Base-by-base conservation (phyloP, 2,888 invertebrate species). In the Coecobrya sp. region DNA sequence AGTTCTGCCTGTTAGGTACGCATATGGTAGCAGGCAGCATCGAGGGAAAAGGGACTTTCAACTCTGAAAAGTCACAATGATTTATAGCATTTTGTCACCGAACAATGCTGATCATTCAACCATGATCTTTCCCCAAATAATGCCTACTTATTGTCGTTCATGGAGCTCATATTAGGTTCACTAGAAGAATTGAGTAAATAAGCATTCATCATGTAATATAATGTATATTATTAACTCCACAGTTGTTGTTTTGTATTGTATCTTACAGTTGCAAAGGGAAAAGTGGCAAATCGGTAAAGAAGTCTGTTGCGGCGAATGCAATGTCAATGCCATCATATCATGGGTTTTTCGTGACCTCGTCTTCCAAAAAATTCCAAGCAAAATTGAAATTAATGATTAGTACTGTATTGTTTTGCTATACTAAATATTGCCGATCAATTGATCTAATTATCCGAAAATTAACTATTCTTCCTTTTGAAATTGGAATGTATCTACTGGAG, bases 31-130 rank as follows among this genome's bases (percentile, higher is more conserved):
- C 42, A n/a, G 22, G 27, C 8, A 27, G 30, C 11, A 55, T 49
- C 27, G 25, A 25, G 22, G 22, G 27, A 65, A 84, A 84, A 84
- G 36, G 62, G 82, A 84, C 49, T 89, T 82, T 82, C 70, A 55
- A 27, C 90, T 62, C 49, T 16, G 30, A 81, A 36, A 86, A 91
- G 81, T 91, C 70, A 70, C 82, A 45, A 62, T 92, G 92, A 92
- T 92, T 92, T 92, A 92, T 92, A 68, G 87, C 87, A 87, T 36
- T 92, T 92, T 92, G 92, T 92, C 88, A 88, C 16, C 16, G 79
- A 88, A 92, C 88, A 92, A 88, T 27, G 79, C 27, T 22, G 88
- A 85, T 87, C 88, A 92, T 79, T 85, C 92, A 92, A 88, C 85
- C 88, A 59, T 73, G 88, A 88, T 85, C 65, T 90, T 85, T 42